Base-by-base conservation (phyloP, 2,113 vertebrate genomes). In the Gnathonemus echidnorhynchus region DNA sequence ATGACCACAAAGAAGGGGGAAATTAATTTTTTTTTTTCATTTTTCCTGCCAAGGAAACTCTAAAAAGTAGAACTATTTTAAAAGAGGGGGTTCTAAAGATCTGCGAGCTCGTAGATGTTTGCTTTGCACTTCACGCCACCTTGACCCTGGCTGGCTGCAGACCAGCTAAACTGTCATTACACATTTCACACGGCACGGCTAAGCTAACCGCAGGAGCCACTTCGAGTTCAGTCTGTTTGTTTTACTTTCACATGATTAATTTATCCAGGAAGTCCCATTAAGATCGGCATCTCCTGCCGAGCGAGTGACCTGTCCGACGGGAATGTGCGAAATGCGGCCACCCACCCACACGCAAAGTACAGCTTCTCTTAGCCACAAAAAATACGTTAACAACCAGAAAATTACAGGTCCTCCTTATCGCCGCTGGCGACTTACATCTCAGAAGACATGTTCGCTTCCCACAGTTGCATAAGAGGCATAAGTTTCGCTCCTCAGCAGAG, bases 201-300 rank as follows among this genome's bases (percentile, higher is more conserved):
- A 77, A 90, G 46, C 86, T 86, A 90, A 91, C 91, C 92, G 66
- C 92, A 91, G 15, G 70, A 88, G 46, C 87, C 92, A 87, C 89
- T 80, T 31, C 49, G 89, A 91, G 91, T 92, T 90, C 89, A 88
- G 92, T 91, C 91, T 95, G 94, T 95, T 95, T 94, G 93, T 94
- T 95, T 95, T 94, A 94, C 77, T 94, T 94, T 90, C 87, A 93
- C 93, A 94, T 96, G 93, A 94, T 93, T 95, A 93, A 95, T 96
- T 96, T 94, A 94, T 90, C 91, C 92, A 94, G 93, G 94, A 95
- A 95, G 93, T 92, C 92, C 93, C 93, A 95, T 95, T 95, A 94
- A 95, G 95, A 96, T 95, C 92, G 88, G 89, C 93, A 95, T 96
- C 95, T 95, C 52, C 90, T 89, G 85, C 87, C 92, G 86, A 48